These are phyloP conservation scores for Procavia capensis DNA, from an alignment of 2,113 vertebrate species.

Conservation along the genomic window DNA sequence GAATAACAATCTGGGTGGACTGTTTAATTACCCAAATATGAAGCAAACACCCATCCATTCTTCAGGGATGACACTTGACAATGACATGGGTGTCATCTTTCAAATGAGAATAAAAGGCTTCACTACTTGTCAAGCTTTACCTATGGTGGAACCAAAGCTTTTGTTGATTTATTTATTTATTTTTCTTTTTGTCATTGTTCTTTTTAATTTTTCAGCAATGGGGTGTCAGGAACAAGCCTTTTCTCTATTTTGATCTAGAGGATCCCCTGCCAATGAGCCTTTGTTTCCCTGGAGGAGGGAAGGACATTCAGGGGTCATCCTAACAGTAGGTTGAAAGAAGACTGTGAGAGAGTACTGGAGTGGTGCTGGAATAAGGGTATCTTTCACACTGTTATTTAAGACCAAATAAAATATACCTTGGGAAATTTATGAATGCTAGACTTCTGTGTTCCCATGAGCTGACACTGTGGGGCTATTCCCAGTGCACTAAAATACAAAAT, in stretches of 20 bases:
- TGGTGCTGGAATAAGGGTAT: not conserved
- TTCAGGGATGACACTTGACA: not conserved
- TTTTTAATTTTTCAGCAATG: not conserved
- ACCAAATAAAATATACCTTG: slow-evolving; percentile 32
- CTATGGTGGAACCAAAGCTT: slow-evolving; percentile 50
- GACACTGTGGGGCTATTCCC: not conserved
- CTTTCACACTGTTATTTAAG: not conserved
- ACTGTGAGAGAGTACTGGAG: not conserved
- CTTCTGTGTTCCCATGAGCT: not conserved
- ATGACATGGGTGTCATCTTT: not conserved
- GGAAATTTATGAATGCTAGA: not conserved
- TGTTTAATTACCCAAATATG: slow-evolving; percentile 48
- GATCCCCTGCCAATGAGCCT: slow-evolving; percentile 3
- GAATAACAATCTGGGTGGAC: slow-evolving; percentile 46
- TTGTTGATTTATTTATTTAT: not conserved
- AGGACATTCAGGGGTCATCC: not conserved
- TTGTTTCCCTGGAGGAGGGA: not conserved
- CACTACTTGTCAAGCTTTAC: slow-evolving; percentile 62
- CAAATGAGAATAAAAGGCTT: slow-evolving; percentile 47
- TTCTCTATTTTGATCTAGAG: not conserved
- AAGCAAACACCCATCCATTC: slow-evolving; percentile 47
- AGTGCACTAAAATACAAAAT: not conserved
- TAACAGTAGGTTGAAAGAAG: not conserved
- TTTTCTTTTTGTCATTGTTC: not conserved
- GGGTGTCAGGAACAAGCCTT: not conserved